A percentile compares a stretch with the other conserved stretches of the same genome.
Conservation (phyloP, 2,888 invertebrate genomes). For the Incurvaria masculella region DNA sequence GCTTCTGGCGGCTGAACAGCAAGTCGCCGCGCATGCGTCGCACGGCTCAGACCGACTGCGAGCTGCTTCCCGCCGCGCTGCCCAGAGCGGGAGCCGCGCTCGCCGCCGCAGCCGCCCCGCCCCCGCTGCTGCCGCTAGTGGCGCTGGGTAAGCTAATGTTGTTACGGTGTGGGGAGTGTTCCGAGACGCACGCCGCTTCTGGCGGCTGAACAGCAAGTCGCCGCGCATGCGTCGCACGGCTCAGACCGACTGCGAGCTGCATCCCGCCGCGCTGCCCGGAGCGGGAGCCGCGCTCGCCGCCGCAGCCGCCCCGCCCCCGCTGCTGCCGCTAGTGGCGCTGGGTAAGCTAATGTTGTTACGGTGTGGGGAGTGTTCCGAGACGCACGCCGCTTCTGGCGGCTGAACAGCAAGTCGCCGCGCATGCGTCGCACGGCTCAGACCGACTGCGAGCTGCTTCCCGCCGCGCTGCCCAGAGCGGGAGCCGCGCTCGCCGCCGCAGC, state of each 20-base stretch:
- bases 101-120: too few species aligned
- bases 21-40: slow-evolving; percentile 66
- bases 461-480: slow-evolving; percentile 21
- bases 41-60: slow-evolving; percentile 38
- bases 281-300: slow-evolving; percentile 28
- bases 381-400: slow-evolving; percentile 70
- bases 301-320: slow-evolving; percentile 22
- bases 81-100: slow-evolving; percentile 25
- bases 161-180: slow-evolving; percentile 77
- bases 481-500: slow-evolving; percentile 29
- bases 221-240: slow-evolving; percentile 58
- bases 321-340: slow-evolving; percentile 21
- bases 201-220: slow-evolving; percentile 69
- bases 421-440: slow-evolving; percentile 54
- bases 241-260: slow-evolving; percentile 37
- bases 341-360: too few species aligned
- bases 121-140: too few species aligned
- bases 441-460: slow-evolving; percentile 45
- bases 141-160: too few species aligned
- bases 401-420: slow-evolving; percentile 66
- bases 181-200: slow-evolving; percentile 70
- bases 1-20: slow-evolving; percentile 70
- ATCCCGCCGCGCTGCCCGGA: slow-evolving; percentile 29
- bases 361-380: slow-evolving; percentile 76
- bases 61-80: slow-evolving; percentile 39